Evolutionary conservation across 2,888 invertebrate species (phyloP).

Genomic region (Clostera curtula): DNA sequence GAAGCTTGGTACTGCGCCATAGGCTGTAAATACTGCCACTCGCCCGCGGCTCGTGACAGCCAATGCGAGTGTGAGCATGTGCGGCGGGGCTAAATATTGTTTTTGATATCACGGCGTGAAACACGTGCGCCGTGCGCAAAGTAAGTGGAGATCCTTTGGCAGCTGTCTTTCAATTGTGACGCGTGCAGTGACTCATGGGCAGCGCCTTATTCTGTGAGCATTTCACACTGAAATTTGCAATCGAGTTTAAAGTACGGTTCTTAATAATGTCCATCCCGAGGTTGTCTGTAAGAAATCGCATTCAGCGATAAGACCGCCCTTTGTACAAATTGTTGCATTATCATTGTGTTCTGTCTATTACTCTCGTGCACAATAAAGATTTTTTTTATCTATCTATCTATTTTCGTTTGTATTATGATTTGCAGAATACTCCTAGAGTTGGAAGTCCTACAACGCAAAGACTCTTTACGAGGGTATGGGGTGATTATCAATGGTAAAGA

Average conservation of each 20-base stretch:
- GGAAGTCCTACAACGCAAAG: no score
- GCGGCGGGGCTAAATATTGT: constrained; percentile 33
- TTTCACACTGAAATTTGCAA: background rate
- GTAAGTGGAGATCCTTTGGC: constrained; percentile 71
- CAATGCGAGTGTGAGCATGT: constrained; percentile 7
- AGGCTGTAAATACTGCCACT: no score
- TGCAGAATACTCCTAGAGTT: no score
- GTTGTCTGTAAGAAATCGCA: background rate
- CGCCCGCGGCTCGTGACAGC: constrained; percentile 1
- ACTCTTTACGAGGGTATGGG: no score
- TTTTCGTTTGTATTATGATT: no score
- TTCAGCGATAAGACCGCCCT: no score
- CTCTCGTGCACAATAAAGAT: no score
- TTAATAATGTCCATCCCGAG: background rate
- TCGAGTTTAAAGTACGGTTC: background rate
- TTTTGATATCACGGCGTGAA: constrained; percentile 23
- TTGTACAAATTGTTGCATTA: no score
- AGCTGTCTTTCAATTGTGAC: constrained; percentile 59
- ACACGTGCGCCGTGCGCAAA: constrained; percentile 66
- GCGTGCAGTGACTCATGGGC: constrained; percentile 47
- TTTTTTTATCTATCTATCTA: no score
- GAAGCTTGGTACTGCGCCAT: no score
- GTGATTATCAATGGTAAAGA: no score
- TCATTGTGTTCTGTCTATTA: no score
- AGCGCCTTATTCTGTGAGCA: constrained; percentile 17